Conservation (phyloP, 92 coral and sea anemone genomes). For the Scolanthus callimorphus region DNA sequence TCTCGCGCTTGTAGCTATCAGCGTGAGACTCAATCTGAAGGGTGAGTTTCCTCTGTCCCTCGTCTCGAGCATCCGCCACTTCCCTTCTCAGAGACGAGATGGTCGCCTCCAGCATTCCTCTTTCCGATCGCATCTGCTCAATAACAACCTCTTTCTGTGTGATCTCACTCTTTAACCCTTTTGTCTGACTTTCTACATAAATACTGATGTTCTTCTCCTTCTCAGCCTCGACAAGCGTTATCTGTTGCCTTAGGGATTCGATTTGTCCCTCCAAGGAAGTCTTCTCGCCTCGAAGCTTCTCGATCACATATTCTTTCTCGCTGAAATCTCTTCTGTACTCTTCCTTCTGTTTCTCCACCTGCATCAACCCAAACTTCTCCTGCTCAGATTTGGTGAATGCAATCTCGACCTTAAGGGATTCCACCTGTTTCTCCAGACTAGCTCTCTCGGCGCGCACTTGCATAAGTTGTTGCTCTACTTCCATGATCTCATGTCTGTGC, state of each 20-base stretch:
- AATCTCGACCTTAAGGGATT: neutral
- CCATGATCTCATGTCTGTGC: neutral
- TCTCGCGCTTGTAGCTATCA: neutral
- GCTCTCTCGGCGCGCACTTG: slow-evolving; percentile 1
- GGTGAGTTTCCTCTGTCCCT: neutral
- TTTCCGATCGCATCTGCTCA: neutral
- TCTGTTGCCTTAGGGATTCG: neutral
- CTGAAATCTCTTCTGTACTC: neutral
- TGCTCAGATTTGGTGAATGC: neutral
- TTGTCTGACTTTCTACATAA: neutral
- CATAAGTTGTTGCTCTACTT: neutral
- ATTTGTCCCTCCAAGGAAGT: neutral
- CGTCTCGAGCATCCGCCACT: neutral
- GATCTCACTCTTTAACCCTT: neutral
- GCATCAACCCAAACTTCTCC: neutral
- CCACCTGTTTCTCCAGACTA: neutral
- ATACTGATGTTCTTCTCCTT: neutral
- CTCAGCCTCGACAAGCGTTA: neutral
- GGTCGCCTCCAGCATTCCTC: neutral
- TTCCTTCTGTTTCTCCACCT: neutral
- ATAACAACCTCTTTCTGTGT: neutral
- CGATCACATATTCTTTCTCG: slow-evolving; percentile 3
- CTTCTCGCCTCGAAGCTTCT: slow-evolving; percentile 1
- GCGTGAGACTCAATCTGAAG: neutral
- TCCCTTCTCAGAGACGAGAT: neutral